A percentile compares a stretch with the other conserved stretches of the same genome.
Conservation (phyloP, 2,113 vertebrate species). For the Salvelinus alpinus region DNA sequence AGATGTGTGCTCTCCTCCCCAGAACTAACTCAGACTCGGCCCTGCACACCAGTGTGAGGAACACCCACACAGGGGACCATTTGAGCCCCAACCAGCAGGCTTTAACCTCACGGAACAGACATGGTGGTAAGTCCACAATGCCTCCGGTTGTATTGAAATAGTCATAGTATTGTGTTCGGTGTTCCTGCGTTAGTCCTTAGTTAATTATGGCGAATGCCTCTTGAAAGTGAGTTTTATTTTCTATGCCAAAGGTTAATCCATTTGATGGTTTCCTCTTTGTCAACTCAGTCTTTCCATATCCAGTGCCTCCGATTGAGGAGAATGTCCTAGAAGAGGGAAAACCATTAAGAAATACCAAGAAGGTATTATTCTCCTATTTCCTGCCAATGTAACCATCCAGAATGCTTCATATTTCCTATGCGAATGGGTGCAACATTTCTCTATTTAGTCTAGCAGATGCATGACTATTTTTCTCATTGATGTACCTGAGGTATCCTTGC, state of each 20-base stretch:
- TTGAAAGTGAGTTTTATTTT: background rate
- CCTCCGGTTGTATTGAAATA: background rate
- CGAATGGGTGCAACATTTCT: too few species aligned
- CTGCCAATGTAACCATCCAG: too few species aligned
- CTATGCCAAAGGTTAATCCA: background rate
- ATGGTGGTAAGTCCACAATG: conserved; percentile 64
- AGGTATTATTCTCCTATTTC: conserved; percentile 57
- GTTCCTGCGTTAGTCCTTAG: background rate
- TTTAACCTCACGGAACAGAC: conserved; percentile 50
- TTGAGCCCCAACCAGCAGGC: conserved; percentile 58
- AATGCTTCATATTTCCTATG: too few species aligned
- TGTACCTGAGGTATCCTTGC: background rate
- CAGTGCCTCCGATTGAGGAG: conserved; percentile 79
- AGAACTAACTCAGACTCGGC: conserved; percentile 86
- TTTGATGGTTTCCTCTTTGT: background rate
- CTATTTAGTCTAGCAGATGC: too few species aligned
- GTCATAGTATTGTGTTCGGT: conserved; percentile 2
- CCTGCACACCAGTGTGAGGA: conserved; percentile 84
- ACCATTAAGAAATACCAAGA: conserved; percentile 75
- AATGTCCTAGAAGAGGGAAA: conserved; percentile 69
- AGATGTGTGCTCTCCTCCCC: background rate
- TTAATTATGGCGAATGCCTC: too few species aligned
- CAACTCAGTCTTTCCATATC: conserved; percentile 69
- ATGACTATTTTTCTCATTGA: too few species aligned
- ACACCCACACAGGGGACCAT: conserved; percentile 68